phyloP scores from a whole-genome alignment of 2,888 invertebrate genomes.

The Drosophila monieri region DNA sequence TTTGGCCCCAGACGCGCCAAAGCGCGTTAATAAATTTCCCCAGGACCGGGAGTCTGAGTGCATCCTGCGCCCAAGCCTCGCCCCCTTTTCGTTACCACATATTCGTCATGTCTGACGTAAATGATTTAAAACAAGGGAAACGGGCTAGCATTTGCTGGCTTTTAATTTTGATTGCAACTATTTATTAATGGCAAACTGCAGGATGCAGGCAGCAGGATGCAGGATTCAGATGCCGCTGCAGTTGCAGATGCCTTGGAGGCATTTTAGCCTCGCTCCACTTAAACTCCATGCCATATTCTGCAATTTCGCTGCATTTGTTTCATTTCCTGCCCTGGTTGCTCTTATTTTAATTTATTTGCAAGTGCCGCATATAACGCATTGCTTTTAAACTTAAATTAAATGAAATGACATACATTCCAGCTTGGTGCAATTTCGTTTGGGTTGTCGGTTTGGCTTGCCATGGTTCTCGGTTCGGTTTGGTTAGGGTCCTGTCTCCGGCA shows the following conservation, averaged over 20 bases:
- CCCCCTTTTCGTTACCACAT: conserved; percentile 7
- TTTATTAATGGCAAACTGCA: conserved; percentile 64
- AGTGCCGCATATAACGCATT: conserved; percentile 8
- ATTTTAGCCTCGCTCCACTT: conserved; percentile 60
- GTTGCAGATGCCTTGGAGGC: conserved; percentile 25
- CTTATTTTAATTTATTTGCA: conserved; percentile 46
- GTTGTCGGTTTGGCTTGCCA: conserved; percentile 2
- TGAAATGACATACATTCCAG: conserved; percentile 38
- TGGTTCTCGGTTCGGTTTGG: conserved; percentile 5
- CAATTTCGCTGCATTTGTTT: conserved; percentile 36
- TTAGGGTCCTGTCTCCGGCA: conserved; percentile 48
- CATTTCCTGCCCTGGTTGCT: conserved; percentile 21
- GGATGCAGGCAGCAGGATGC: conserved; percentile 9
- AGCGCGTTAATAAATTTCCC: conserved; percentile 65
- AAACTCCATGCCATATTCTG: conserved; percentile 48
- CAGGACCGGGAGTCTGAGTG: conserved; percentile 18
- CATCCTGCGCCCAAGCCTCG: conserved; percentile 7
- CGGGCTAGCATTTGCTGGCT: conserved; percentile 63
- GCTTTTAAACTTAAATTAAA: conserved; percentile 44
- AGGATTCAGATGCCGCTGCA: conserved; percentile 7
- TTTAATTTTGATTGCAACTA: conserved; percentile 76
- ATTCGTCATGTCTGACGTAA: conserved; percentile 58
- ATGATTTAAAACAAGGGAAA: conserved; percentile 63
- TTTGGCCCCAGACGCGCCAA: conserved; percentile 21
- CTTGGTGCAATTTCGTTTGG: conserved; percentile 17